Evolutionary conservation across 2,888 invertebrate species (phyloP).

Genomic region (Cryptocephalus moraei): DNA sequence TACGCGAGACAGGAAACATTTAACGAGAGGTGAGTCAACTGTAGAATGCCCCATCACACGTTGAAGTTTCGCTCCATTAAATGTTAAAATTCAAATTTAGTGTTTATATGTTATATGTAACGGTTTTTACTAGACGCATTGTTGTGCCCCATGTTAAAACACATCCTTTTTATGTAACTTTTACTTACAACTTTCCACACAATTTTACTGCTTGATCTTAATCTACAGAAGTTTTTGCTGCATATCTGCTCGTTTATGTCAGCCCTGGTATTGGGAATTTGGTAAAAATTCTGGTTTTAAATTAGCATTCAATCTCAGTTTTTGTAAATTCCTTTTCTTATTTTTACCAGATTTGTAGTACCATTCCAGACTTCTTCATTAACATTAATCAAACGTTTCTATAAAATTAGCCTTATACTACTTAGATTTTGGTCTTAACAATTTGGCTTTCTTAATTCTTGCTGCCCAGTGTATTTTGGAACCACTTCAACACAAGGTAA

Average conservation of each 20-base stretch:
- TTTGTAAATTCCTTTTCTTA: too few species aligned
- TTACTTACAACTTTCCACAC: conserved; percentile 13
- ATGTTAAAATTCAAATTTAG: conserved; percentile 10
- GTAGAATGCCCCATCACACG: not conserved
- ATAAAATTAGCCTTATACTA: too few species aligned
- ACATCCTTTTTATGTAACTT: conserved; percentile 40
- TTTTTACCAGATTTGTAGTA: too few species aligned
- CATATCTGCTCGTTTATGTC: too few species aligned
- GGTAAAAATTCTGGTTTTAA: too few species aligned
- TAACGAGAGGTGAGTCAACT: conserved; percentile 76
- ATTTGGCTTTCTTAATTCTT: conserved; percentile 40
- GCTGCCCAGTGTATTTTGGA: conserved; percentile 97
- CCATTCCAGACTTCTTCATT: too few species aligned
- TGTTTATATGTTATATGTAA: conserved; percentile 28
- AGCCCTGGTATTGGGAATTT: too few species aligned
- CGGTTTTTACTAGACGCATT: conserved; percentile 45
- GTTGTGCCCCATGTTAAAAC: conserved; percentile 72
- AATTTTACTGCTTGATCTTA: not conserved
- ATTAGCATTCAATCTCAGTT: too few species aligned
- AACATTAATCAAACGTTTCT: too few species aligned
- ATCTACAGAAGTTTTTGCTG: too few species aligned
- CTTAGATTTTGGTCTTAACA: conserved; percentile 12
- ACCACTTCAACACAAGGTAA: conserved; percentile 99
- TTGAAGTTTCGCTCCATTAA: not conserved
- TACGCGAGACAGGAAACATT: conserved; percentile 93